Conservation (phyloP, 2,113 vertebrate species). For the Oncorhynchus kisutch region DNA sequence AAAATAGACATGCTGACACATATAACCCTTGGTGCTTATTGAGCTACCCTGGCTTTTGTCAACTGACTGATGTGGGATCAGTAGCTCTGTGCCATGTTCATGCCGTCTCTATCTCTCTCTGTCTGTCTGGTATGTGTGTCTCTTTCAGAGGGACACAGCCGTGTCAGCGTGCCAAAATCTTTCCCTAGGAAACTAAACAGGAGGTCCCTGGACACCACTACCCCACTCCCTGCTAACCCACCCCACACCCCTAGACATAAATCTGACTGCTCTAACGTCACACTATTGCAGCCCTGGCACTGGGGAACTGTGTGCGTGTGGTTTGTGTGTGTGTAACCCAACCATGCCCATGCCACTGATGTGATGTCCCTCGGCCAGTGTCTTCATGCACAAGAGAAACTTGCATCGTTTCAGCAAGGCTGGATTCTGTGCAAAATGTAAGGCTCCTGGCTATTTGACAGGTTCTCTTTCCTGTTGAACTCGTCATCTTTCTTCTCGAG, state of each 20-base stretch:
- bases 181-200: conserved; percentile 59
- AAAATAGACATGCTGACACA: no score
- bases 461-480: no score
- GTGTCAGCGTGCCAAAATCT: conserved; percentile 44
- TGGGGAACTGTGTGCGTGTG: conserved; percentile 5
- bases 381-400: no score
- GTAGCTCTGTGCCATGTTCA: not conserved
- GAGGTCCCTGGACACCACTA: conserved; percentile 34
- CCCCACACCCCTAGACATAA: not conserved
- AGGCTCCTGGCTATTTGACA: no score
- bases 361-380: no score
- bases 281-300: not conserved
- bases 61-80: no score
- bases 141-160: conserved; percentile 25
- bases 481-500: no score
- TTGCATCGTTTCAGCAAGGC: no score
- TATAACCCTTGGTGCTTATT: no score
- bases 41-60: no score
- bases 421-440: no score
- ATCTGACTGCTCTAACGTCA: not conserved
- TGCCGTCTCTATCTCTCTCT: not conserved
- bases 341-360: no score
- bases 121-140: not conserved
- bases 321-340: not conserved
- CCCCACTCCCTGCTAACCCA: not conserved